phyloP scores from a whole-genome alignment of 2,797 vertebrate species.

The Dromococcyx pavoninus region DNA sequence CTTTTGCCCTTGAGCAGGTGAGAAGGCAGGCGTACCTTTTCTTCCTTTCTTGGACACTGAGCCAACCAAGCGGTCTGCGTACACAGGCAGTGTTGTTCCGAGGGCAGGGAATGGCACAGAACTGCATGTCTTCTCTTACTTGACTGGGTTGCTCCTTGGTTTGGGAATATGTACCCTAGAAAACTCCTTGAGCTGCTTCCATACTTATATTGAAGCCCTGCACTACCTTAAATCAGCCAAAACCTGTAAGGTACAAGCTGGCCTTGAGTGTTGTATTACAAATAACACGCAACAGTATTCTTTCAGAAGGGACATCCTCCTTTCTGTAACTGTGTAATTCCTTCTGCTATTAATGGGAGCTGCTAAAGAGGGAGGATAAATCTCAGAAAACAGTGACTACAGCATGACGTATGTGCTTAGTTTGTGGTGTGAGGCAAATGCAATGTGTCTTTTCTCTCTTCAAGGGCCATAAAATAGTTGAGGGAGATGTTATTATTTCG shows the following conservation, averaged over 20 bases:
- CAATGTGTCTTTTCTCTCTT: neutral
- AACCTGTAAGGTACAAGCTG: slow-evolving; percentile 3
- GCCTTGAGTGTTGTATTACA: slow-evolving; percentile 19
- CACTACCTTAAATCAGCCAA: neutral
- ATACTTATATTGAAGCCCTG: neutral
- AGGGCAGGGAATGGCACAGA: neutral
- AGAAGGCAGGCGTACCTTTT: neutral
- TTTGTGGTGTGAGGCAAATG: neutral
- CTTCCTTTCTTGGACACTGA: neutral
- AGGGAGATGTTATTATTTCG: neutral
- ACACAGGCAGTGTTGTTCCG: neutral
- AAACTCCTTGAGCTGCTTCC: neutral
- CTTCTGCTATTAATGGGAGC: slow-evolving; percentile 44
- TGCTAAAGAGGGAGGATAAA: slow-evolving; percentile 38
- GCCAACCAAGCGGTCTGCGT: neutral
- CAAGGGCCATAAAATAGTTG: neutral
- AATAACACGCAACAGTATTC: neutral
- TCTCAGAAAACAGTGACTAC: slow-evolving; percentile 11
- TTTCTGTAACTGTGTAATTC: neutral
- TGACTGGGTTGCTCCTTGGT: neutral
- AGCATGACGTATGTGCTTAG: neutral
- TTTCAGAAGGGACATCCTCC: neutral
- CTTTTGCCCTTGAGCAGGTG: neutral
- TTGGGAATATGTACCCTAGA: neutral
- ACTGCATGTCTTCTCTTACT: neutral